Percentiles rank a stretch among this genome's conserved stretches.
These are phyloP conservation scores for Podiceps cristatus DNA, from an alignment of 2,113 vertebrate species.

Conservation along the genomic window DNA sequence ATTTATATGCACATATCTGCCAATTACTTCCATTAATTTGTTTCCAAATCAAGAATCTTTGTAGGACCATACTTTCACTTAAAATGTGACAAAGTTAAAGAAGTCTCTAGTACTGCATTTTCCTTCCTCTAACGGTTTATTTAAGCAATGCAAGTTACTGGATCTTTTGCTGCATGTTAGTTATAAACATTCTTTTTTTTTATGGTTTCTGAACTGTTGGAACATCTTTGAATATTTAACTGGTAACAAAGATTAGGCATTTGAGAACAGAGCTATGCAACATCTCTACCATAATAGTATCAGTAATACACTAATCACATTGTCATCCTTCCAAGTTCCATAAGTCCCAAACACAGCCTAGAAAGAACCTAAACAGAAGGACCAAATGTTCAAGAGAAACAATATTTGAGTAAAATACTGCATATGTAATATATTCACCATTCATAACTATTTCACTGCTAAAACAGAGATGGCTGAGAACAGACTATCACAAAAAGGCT, in stretches of 20 bases:
- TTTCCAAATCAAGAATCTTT: conserved; percentile 19
- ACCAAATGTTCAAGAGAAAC: neutral
- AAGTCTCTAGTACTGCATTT: neutral
- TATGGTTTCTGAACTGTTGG: neutral
- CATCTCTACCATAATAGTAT: neutral
- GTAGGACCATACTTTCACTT: neutral
- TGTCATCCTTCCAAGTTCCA: neutral
- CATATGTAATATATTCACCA: neutral
- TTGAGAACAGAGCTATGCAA: neutral
- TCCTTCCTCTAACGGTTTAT: neutral
- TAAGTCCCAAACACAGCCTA: neutral
- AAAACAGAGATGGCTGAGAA: neutral
- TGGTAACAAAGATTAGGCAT: neutral
- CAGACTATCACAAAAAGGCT: neutral
- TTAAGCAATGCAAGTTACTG: neutral
- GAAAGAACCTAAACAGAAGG: neutral
- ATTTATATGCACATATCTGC: conserved; percentile 13
- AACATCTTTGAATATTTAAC: neutral
- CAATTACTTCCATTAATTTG: conserved; percentile 8
- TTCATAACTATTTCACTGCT: neutral
- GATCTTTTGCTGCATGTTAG: neutral
- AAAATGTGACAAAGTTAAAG: neutral
- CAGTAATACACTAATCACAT: neutral
- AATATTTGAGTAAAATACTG: neutral
- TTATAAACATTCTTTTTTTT: neutral